phyloP scores from a whole-genome alignment of 2,113 vertebrate genomes.

The Steatornis caripensis region DNA sequence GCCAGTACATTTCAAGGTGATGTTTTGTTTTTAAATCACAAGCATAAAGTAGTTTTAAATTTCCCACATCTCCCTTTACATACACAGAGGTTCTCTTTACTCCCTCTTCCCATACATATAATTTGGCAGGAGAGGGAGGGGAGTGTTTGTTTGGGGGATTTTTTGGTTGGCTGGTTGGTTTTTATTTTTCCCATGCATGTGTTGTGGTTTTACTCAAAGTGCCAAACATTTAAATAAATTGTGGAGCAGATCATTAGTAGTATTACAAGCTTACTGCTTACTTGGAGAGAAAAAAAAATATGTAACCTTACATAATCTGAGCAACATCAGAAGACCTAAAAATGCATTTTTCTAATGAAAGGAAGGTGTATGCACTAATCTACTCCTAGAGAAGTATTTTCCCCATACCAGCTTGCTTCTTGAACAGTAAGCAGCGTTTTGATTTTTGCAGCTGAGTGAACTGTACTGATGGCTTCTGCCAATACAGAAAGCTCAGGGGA shows the following conservation, averaged over 20 bases:
- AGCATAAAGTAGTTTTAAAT: slow-evolving; percentile 32
- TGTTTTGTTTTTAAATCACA: slow-evolving; percentile 46
- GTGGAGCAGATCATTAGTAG: neutral
- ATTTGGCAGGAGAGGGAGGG: neutral
- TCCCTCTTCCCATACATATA: slow-evolving; percentile 7
- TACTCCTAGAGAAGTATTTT: neutral
- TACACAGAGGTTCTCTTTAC: neutral
- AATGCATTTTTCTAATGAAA: neutral
- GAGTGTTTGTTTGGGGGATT: neutral
- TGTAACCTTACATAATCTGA: neutral
- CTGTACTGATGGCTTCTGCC: neutral
- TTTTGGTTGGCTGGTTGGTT: neutral
- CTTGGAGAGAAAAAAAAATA: neutral
- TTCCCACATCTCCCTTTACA: slow-evolving; percentile 20
- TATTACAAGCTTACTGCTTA: neutral
- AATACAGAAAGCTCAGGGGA: neutral
- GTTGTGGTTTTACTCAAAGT: slow-evolving; percentile 24
- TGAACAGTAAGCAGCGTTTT: neutral
- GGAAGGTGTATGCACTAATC: neutral
- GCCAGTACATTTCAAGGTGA: neutral
- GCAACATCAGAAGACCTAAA: neutral
- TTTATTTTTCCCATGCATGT: slow-evolving; percentile 29
- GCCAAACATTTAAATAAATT: neutral
- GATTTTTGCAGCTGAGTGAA: neutral
- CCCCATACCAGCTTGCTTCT: neutral